Evolutionary conservation across 2,888 invertebrate species (phyloP).

Genomic region (Epirrhoe tristata): DNA sequence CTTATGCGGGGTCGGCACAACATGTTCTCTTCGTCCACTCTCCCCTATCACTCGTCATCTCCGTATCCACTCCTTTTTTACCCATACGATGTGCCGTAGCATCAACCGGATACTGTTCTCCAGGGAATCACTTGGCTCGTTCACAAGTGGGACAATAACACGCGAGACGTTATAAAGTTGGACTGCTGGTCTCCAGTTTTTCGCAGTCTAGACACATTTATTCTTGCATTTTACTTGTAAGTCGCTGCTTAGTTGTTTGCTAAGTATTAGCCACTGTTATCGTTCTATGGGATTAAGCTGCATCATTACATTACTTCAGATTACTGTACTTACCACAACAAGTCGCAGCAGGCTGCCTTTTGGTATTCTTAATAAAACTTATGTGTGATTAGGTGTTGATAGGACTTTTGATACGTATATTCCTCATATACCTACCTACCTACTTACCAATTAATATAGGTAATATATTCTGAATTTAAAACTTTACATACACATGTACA

Average conservation of each 20-base stretch:
- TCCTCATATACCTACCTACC: too few relatives aligned
- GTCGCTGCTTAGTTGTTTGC: slow-evolving; percentile 12
- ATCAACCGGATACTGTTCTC: neutral
- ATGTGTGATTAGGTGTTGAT: too few relatives aligned
- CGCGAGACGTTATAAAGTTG: slow-evolving; percentile 59
- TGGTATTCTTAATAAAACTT: too few relatives aligned
- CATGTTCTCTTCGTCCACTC: too few relatives aligned
- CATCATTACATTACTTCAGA: too few relatives aligned
- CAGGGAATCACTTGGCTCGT: slow-evolving; percentile 62
- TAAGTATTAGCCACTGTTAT: slow-evolving; percentile 2
- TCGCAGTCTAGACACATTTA: slow-evolving; percentile 65
- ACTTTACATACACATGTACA: neutral
- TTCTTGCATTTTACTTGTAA: slow-evolving; percentile 32
- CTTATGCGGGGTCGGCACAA: too few relatives aligned
- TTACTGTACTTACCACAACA: too few relatives aligned
- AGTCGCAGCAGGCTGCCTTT: too few relatives aligned
- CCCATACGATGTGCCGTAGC: neutral
- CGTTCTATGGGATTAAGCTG: neutral
- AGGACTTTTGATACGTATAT: too few relatives aligned
- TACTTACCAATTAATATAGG: too few relatives aligned
- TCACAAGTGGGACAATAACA: slow-evolving; percentile 74
- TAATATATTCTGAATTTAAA: neutral
- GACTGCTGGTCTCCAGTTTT: slow-evolving; percentile 66
- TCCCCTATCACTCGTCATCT: too few relatives aligned
- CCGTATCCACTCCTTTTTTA: too few relatives aligned